phyloP scores from a whole-genome alignment of 37 sponge, comb jelly and placozoan species.

The Ianthella basta region DNA sequence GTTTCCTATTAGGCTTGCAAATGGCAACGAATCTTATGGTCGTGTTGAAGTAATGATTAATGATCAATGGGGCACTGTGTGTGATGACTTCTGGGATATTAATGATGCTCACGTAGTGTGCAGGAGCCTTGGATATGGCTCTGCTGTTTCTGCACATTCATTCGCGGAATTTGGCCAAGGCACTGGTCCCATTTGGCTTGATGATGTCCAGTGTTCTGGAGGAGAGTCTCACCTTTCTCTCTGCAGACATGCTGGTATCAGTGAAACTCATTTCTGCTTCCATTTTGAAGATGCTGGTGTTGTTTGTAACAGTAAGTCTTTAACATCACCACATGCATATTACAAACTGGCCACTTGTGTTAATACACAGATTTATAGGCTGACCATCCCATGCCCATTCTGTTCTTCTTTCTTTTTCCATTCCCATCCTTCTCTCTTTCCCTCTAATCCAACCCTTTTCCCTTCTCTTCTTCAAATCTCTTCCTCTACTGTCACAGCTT shows the following conservation, averaged over 20 bases:
- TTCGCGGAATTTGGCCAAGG: conserved; percentile 47
- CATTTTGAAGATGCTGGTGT: conserved; percentile 41
- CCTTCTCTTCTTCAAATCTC: neutral
- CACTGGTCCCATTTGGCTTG: conserved; percentile 40
- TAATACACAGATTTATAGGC: too few relatives aligned
- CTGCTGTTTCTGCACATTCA: conserved; percentile 17
- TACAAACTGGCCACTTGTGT: neutral
- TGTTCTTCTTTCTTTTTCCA: neutral
- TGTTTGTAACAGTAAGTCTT: conserved; percentile 34
- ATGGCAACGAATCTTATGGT: conserved; percentile 30
- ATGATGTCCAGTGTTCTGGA: conserved; percentile 41
- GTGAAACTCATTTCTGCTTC: conserved; percentile 31
- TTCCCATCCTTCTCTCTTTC: neutral
- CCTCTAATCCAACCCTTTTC: neutral
- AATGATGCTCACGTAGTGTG: conserved; percentile 47
- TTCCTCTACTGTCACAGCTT: conserved; percentile 2
- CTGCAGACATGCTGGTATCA: conserved; percentile 33
- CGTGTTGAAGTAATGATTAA: conserved; percentile 30
- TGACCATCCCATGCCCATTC: too few relatives aligned
- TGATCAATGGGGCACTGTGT: conserved; percentile 41
- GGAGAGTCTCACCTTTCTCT: neutral
- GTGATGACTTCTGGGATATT: conserved; percentile 52
- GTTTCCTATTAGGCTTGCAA: neutral
- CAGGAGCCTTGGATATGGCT: conserved; percentile 34
- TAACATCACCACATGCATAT: neutral